Conservation (phyloP, 2,113 vertebrate species). For the Sphaerodactylus townsendi region DNA sequence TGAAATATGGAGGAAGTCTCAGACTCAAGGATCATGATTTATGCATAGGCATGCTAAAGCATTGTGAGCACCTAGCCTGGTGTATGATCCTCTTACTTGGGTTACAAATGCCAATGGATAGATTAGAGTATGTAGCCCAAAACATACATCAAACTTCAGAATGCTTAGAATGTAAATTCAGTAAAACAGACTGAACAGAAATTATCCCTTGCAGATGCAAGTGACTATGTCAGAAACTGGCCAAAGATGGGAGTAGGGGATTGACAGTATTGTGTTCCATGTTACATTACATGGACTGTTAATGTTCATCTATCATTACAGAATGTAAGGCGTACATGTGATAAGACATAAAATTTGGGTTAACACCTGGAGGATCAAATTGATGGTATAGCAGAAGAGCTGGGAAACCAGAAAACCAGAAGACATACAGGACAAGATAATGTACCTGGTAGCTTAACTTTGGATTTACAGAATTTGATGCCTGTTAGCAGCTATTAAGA, state of each 20-base stretch:
- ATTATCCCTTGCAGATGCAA: background rate
- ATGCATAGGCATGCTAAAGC: background rate
- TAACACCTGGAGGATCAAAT: background rate
- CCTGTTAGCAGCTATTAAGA: background rate
- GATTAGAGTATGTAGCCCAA: background rate
- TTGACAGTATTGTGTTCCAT: conserved; percentile 20
- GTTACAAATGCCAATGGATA: background rate
- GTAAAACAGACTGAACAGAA: background rate
- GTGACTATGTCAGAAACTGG: background rate
- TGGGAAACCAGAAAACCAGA: background rate
- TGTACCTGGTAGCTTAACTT: background rate
- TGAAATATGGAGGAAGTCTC: background rate
- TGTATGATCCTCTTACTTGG: too few relatives aligned
- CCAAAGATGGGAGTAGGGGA: fast-evolving
- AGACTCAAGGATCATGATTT: background rate
- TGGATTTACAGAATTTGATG: background rate
- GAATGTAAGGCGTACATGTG: background rate
- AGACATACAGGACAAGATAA: background rate
- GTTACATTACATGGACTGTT: background rate
- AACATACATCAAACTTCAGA: background rate
- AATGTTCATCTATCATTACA: background rate
- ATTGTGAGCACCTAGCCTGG: background rate
- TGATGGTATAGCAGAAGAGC: background rate
- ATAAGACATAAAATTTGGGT: background rate
- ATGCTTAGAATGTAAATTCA: background rate